Percentiles rank a stretch among this genome's conserved stretches.
phyloP scores from a whole-genome alignment of 1,140 invertebrate species.

The Paraescarpia echinospica region DNA sequence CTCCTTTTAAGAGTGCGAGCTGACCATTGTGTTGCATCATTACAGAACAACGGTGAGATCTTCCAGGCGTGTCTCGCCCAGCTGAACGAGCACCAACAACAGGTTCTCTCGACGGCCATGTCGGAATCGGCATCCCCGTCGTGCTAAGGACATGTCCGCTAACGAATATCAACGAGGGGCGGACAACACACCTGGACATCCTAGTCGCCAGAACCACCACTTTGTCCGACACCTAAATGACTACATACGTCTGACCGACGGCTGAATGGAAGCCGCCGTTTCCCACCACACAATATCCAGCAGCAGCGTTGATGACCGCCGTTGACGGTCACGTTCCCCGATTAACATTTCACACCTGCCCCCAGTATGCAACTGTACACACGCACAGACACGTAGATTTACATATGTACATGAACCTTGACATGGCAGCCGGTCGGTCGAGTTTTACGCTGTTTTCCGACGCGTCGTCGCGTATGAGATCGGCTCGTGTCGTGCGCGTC shows the following conservation, averaged over 20 bases:
- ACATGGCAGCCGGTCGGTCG: neutral
- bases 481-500: neutral
- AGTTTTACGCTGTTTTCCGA: neutral
- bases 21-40: constrained; percentile 26
- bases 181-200: neutral
- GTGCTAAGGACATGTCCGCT: neutral
- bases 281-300: neutral
- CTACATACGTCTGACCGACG: neutral
- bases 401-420: neutral
- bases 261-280: neutral
- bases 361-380: neutral
- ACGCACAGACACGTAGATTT: neutral
- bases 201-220: neutral
- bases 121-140: neutral
- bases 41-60: constrained; percentile 74
- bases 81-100: constrained; percentile 77
- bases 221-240: neutral
- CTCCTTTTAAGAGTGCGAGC: neutral
- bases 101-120: constrained; percentile 64
- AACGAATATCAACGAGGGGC: neutral
- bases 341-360: neutral
- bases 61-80: constrained; percentile 79
- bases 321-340: too few species aligned
- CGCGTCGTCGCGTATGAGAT: neutral
- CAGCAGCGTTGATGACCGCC: neutral